These are phyloP conservation scores for Euwallacea fornicatus DNA, from an alignment of 1,140 invertebrate genomes.

Conservation along the genomic window DNA sequence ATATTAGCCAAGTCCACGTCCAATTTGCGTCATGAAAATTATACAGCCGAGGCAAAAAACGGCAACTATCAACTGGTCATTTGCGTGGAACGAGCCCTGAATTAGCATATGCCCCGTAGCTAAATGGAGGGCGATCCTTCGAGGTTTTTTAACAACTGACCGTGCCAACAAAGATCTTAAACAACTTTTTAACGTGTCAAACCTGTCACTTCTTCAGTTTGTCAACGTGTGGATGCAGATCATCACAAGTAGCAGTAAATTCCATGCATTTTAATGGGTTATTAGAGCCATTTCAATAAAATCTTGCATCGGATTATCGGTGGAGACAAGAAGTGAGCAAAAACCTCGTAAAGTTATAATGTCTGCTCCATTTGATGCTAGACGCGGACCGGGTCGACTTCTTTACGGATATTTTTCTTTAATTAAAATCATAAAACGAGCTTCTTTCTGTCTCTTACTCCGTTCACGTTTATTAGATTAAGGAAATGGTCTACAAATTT, in stretches of 20 bases:
- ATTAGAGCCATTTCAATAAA: no score
- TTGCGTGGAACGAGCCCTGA: background rate
- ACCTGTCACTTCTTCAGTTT: no score
- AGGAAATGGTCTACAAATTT: background rate
- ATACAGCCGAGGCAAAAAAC: background rate
- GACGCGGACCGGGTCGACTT: background rate
- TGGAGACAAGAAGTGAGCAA: background rate
- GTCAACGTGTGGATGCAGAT: no score
- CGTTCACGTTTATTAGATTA: background rate
- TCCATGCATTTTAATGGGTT: no score
- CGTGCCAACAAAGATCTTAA: no score
- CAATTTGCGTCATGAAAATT: background rate
- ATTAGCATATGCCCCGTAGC: background rate
- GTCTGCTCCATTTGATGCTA: constrained; percentile 4
- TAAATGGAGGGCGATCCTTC: background rate
- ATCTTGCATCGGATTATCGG: no score
- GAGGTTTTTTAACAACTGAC: background rate
- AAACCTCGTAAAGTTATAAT: constrained; percentile 1
- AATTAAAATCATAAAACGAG: constrained; percentile 13
- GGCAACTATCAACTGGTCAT: background rate
- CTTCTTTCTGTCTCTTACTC: background rate
- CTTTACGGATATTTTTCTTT: constrained; percentile 10
- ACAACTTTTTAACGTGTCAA: no score
- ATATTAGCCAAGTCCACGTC: background rate
- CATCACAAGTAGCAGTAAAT: no score